Base-by-base conservation (phyloP, 92 coral and sea anemone genomes). In the Epizoanthus ramosus region DNA sequence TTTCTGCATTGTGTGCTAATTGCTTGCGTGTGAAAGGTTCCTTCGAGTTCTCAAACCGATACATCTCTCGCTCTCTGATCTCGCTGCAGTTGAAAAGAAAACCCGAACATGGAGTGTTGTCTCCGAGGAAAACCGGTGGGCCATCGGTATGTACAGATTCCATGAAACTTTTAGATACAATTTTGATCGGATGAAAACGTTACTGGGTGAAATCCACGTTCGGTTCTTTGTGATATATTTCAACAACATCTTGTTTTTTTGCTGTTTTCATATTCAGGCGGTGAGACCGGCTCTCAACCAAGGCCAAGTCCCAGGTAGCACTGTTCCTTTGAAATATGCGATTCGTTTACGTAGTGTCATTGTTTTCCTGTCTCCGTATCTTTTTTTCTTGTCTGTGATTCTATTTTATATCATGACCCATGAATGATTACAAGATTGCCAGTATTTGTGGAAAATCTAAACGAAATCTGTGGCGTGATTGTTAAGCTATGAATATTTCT, bases 41-140 rank as follows among this genome's bases (percentile, higher is more conserved):
- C 61, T 39, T 84, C 82, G 82, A 60, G 58, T 19, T 50, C 37
- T 54, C 54, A 31, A 80, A 80, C 37, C 35, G 56, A 60, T 59
- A 67, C 47, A 67, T 67, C 71, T 67, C 71, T 67, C 71, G 71
- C 21, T 67, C 37, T 50, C 60, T 19, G 37, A 57, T 82, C 63
- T 81, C 79, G 41, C 84, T 75, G 57, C 60, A 89, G 89, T 89
- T 89, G 89, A 89, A 89, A 88, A 85, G 92, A 85, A 89, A 85
- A 60, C 86, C 88, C 80, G 92, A 81, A 54, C 79, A 89, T 73
- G 92, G 84, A 73, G 84, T 85, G 68, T 37, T 73, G 39, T 37
- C 86, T 37, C 81, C 81, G 24, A 81, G 84, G 13, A 87, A 86
- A 85, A 82, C 64, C 74, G 67, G 9, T 63, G 87, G 85, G 87